Evolutionary conservation across 1,140 invertebrate genomes (phyloP).

Genomic region (Lepidurus apus): DNA sequence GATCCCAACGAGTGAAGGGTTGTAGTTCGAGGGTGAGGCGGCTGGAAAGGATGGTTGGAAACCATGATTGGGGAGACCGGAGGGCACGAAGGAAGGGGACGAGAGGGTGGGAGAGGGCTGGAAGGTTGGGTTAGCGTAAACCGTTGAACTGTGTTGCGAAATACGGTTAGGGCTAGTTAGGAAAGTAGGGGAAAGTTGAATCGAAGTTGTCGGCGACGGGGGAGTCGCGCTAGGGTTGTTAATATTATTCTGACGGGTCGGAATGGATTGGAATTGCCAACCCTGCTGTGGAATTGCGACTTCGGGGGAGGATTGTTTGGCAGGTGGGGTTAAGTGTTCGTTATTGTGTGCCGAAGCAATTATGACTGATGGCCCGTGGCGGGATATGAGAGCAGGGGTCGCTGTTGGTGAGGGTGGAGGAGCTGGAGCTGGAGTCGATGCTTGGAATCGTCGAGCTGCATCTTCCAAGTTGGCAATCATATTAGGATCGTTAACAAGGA

Average conservation of each 20-base stretch:
- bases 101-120: background rate
- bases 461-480: conserved; percentile 29
- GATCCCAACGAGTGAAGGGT: no score
- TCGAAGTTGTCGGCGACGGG: background rate
- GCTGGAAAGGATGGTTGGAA: background rate
- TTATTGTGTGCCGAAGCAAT: no score
- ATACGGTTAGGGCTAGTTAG: background rate
- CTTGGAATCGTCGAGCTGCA: background rate
- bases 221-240: background rate
- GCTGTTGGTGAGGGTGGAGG: background rate
- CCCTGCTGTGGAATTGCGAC: no score
- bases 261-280: background rate
- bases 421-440: background rate
- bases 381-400: background rate
- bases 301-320: background rate
- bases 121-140: background rate
- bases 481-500: conserved; percentile 28
- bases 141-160: background rate
- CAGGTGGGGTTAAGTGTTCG: background rate
- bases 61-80: no score
- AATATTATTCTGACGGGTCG: background rate
- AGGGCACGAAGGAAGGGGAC: no score
- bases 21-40: background rate
- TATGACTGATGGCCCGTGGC: background rate
- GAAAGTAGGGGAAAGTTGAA: background rate